phyloP scores from a whole-genome alignment of 2,888 invertebrate genomes.

The Meteorus colon region DNA sequence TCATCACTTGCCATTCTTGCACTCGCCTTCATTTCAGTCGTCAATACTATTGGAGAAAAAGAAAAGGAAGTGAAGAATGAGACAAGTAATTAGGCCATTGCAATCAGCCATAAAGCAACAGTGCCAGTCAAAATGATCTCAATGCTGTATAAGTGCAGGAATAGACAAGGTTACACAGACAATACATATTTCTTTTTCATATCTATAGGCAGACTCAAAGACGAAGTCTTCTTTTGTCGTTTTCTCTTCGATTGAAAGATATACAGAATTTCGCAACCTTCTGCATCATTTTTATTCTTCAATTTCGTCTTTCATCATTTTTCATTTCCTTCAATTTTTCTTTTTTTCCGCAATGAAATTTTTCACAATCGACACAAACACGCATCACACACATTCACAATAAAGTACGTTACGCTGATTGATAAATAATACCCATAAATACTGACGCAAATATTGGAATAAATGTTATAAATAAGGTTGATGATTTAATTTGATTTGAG shows the following conservation, averaged over 20 bases:
- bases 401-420: conserved; percentile 58
- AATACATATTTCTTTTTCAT: conserved; percentile 13
- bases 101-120: background rate
- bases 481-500: conserved; percentile 48
- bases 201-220: background rate
- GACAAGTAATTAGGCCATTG: background rate
- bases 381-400: background rate
- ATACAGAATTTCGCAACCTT: background rate
- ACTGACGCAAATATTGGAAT: conserved; percentile 54
- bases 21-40: background rate
- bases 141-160: background rate
- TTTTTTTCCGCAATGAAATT: background rate
- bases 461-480: conserved; percentile 52
- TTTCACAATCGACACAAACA: background rate
- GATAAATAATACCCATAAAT: conserved; percentile 51
- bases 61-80: background rate
- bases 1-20: too few species aligned
- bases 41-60: background rate
- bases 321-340: background rate
- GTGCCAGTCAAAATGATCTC: conserved; percentile 10
- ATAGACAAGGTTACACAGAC: background rate
- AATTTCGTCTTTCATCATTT: background rate
- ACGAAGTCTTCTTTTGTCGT: background rate
- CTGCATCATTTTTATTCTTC: background rate
- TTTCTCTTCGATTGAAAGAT: background rate